A percentile compares a stretch with the other conserved stretches of the same genome.
Conservation (phyloP, 2,113 vertebrate species). For the Dipodomys ordii region DNA sequence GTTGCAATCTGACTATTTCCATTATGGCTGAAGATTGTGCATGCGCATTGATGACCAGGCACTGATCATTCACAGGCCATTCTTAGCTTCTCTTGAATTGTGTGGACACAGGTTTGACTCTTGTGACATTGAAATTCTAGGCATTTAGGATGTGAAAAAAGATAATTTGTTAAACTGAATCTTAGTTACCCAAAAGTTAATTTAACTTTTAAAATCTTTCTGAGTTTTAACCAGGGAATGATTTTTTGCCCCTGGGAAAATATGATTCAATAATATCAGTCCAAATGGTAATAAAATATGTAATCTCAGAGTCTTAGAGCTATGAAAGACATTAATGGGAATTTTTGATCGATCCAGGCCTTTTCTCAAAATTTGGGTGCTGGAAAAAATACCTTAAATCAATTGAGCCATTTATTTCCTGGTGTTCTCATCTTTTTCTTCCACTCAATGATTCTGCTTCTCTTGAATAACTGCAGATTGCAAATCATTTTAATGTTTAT, state of each 20-base stretch:
- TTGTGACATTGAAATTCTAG: neutral
- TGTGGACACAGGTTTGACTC: neutral
- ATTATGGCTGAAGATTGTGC: neutral
- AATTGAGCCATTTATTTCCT: conserved; percentile 78
- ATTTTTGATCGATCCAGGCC: conserved; percentile 64
- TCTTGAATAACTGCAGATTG: conserved; percentile 80
- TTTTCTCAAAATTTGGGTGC: conserved; percentile 75
- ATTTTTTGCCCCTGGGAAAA: conserved; percentile 68
- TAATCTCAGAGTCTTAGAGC: conserved; percentile 65
- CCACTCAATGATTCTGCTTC: conserved; percentile 71
- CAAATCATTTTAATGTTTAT: conserved; percentile 85
- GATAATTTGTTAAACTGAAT: conserved; percentile 43
- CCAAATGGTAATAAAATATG: conserved; percentile 72
- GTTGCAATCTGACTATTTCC: too few species aligned
- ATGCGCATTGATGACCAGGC: neutral
- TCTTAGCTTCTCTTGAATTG: neutral
- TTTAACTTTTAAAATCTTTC: conserved; percentile 54
- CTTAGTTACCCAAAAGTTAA: conserved; percentile 51
- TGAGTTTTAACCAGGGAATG: conserved; percentile 57
- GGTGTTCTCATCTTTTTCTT: conserved; percentile 66
- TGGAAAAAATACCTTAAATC: conserved; percentile 75
- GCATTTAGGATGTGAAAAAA: conserved; percentile 33
- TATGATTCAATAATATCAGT: conserved; percentile 62
- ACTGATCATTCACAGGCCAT: neutral
- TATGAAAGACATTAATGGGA: conserved; percentile 70